Evolutionary conservation across 2,113 vertebrate species (phyloP).

Genomic region (Anseranas semipalmata): DNA sequence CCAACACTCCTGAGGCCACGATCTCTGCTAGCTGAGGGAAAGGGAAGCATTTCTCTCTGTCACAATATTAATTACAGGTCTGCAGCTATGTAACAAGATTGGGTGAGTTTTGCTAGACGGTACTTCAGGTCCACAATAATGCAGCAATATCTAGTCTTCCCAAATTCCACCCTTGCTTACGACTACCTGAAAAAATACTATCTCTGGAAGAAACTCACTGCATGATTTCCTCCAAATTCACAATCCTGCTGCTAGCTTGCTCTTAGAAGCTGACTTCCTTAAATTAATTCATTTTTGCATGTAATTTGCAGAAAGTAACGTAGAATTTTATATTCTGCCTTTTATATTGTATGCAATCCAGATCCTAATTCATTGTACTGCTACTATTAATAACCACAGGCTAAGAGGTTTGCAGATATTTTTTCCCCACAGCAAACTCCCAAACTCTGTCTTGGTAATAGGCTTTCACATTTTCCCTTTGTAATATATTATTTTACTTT

Average conservation of each 20-base stretch:
- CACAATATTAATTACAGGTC: not conserved
- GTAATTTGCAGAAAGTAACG: not conserved
- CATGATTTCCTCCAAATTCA: not conserved
- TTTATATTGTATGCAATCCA: not conserved
- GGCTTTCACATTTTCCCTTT: conserved; percentile 4
- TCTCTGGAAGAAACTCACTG: not conserved
- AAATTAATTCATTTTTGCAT: not conserved
- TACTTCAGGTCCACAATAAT: not conserved
- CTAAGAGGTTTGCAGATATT: not conserved
- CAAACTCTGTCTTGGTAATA: not conserved
- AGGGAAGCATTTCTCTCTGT: not conserved
- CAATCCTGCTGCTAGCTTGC: not conserved
- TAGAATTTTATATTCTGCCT: not conserved
- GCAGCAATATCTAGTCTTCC: not conserved
- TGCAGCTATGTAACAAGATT: not conserved
- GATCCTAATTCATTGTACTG: not conserved
- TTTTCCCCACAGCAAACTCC: not conserved
- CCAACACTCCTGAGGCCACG: not conserved
- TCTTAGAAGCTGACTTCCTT: not conserved
- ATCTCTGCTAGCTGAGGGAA: not conserved
- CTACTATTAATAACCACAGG: not conserved
- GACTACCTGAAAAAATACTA: not conserved
- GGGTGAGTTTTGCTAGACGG: not conserved
- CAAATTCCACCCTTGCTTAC: not conserved
- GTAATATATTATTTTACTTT: conserved; percentile 16